These are phyloP conservation scores for Tenrec ecaudatus DNA, from an alignment of 2,113 vertebrate genomes.

Conservation along the genomic window DNA sequence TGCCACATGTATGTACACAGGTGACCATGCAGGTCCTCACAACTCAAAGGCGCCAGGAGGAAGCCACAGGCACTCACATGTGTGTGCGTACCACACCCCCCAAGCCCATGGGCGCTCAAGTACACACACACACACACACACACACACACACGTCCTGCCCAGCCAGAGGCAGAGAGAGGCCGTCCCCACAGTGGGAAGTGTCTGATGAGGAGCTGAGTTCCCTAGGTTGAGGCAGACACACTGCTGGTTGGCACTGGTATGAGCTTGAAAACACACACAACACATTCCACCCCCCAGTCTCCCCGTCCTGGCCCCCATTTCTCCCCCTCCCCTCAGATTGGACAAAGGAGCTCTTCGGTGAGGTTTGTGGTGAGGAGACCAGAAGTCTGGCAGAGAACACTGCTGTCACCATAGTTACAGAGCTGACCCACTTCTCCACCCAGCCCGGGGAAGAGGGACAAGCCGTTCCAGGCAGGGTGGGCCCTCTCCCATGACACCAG, in stretches of 20 bases:
- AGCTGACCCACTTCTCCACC: constrained; percentile 90
- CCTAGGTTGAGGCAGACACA: not conserved
- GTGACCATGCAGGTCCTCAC: not conserved
- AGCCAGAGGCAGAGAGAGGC: constrained; percentile 25
- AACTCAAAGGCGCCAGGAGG: constrained; percentile 18
- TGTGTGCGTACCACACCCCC: not conserved
- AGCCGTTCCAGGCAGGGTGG: not conserved
- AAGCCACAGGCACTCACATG: not conserved
- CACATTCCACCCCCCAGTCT: not conserved
- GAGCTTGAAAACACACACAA: constrained; percentile 26
- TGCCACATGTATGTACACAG: not conserved
- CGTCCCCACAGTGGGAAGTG: not conserved
- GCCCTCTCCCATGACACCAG: not conserved
- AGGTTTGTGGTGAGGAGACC: constrained; percentile 82
- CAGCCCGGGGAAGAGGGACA: constrained; percentile 71
- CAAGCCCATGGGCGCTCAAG: not conserved
- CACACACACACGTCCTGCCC: constrained; percentile 9
- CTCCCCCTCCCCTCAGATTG: not conserved
- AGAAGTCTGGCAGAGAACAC: constrained; percentile 75
- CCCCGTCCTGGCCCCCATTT: constrained; percentile 21
- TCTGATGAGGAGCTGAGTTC: constrained; percentile 50
- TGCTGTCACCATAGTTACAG: constrained; percentile 90
- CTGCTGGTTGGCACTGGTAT: not conserved
- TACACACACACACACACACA: not conserved
- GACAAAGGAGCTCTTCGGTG: constrained; percentile 72